Base-by-base conservation (phyloP, 92 coral and sea anemone genomes). In the Actinostola sp. region DNA sequence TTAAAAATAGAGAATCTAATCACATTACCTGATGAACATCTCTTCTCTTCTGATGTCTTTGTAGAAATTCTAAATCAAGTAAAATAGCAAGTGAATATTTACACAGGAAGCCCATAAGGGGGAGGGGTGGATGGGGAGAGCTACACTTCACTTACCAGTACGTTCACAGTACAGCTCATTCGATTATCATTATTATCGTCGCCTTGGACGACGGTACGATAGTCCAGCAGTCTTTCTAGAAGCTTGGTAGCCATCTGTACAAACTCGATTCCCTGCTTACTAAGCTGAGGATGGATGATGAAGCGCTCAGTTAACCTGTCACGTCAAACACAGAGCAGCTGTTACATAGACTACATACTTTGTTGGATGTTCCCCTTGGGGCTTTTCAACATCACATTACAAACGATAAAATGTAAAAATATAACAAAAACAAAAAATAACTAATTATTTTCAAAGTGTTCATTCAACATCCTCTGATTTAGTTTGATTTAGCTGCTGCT, bases 111-210 rank as follows among this genome's bases (percentile, higher is more conserved):
- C n/a, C n/a, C n/a, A n/a, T n/a, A n/a, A n/a, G n/a, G 3, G n/a
- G 54, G 5, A 48, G 24, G 24, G n/a, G n/a, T n/a, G 24, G 24
- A n/a, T 48, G 38, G 42, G 21, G 11, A 21, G n/a, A n/a, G n/a
- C n/a, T n/a, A n/a, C n/a, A 25, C 19, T 43, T 8, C 32, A 68
- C 97, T 76, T 58, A 93, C 98, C 94, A 93, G 53, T 1, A 93
- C 88, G 58, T 90, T 93, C 28, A 95, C 99, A 13, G 92, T 95
- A 61, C 99, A 95, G 53, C 99, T 95, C 99, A 95, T 95, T 17
- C 99, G 81, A 60, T 95, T 95, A 78, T 95, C 99, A 53, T 92
- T 83, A 67, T 93, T 88, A 54, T 95, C 99, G 48, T 92, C 99
- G 13, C 91, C 97, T 29, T 79, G 80, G 61, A 95, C 79, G 39